Percentiles rank a stretch among this genome's conserved stretches.
Conservation (phyloP, 1,140 invertebrate species). For the Hesperophylax magnus region DNA sequence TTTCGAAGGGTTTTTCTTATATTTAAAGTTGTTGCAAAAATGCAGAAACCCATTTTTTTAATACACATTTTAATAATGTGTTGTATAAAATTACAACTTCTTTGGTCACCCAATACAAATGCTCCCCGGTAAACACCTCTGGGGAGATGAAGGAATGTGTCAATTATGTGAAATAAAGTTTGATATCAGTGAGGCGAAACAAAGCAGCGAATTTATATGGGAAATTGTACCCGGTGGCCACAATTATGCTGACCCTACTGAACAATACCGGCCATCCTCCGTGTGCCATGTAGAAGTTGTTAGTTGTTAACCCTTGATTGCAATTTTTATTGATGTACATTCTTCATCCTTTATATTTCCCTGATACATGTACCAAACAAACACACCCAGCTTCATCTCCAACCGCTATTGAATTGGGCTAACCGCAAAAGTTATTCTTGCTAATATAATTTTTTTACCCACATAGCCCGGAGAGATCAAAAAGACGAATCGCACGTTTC, state of each 20-base stretch:
- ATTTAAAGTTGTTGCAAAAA: no score
- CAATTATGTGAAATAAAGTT: conserved; percentile 56
- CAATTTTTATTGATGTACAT: conserved; percentile 2
- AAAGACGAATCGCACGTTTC: no score
- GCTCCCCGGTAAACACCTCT: conserved; percentile 40
- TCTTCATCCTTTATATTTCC: neutral
- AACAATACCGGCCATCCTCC: neutral
- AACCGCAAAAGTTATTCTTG: no score
- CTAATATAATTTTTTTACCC: neutral
- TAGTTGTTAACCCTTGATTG: conserved; percentile 13
- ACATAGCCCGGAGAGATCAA: neutral
- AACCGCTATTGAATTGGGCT: no score
- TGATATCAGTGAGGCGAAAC: conserved; percentile 55
- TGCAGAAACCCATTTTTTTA: no score
- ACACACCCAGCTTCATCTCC: no score
- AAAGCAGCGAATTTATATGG: conserved; percentile 46
- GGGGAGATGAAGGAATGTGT: conserved; percentile 57
- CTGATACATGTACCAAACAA: no score
- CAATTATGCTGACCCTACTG: conserved; percentile 48
- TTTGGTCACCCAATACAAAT: neutral
- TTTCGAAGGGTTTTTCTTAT: no score
- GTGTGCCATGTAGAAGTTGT: no score
- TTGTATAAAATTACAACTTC: no score
- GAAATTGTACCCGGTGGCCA: conserved; percentile 57
- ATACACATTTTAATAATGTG: no score